phyloP scores from a whole-genome alignment of 2,113 vertebrate genomes.

The Sebastes fasciatus region DNA sequence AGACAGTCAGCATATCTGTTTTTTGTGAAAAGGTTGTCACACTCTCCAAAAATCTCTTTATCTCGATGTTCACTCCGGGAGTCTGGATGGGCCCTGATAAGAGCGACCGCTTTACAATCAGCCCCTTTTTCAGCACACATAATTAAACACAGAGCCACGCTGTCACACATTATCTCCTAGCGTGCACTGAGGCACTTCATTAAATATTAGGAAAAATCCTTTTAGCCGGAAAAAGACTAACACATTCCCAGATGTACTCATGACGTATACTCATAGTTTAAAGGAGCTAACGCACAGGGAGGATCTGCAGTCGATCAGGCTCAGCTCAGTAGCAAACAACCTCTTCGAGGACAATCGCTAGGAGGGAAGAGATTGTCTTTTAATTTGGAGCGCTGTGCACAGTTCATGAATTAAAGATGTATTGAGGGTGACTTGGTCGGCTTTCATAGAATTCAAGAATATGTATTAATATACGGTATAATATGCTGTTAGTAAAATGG shows the following conservation, averaged over 20 bases:
- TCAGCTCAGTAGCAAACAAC: neutral
- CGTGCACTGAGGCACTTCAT: constrained; percentile 28
- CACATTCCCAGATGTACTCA: neutral
- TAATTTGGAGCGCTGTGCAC: neutral
- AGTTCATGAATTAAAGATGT: constrained; percentile 2
- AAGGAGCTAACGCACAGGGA: neutral
- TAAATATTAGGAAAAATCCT: constrained; percentile 48
- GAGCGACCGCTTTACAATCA: constrained; percentile 12
- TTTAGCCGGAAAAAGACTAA: constrained; percentile 34
- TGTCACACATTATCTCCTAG: constrained; percentile 44
- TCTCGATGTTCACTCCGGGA: constrained; percentile 25
- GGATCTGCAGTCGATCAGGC: neutral
- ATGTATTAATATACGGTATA: neutral
- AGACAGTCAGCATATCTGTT: neutral
- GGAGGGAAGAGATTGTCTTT: neutral
- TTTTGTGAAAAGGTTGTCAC: constrained; percentile 28
- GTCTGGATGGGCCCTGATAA: constrained; percentile 54
- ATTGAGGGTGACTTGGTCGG: neutral
- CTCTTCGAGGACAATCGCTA: neutral
- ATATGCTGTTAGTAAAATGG: neutral
- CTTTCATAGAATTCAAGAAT: neutral
- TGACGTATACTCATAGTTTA: neutral
- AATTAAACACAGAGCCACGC: constrained; percentile 45
- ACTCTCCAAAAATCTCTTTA: constrained; percentile 44
- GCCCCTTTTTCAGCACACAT: constrained; percentile 17